phyloP scores from a whole-genome alignment of 2,797 vertebrate genomes.

The Tarsius wallacei region DNA sequence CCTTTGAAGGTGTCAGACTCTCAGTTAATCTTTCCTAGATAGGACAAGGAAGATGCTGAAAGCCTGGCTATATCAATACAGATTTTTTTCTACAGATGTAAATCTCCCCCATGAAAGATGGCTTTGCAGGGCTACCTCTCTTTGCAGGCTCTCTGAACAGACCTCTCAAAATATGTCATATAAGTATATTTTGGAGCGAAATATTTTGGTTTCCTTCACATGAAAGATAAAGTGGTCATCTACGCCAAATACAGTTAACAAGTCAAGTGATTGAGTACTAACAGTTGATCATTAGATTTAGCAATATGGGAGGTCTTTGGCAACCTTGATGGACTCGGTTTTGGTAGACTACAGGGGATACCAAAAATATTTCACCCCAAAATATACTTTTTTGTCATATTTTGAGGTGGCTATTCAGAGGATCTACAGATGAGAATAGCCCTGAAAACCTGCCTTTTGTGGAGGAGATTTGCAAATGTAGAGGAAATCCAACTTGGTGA shows the following conservation, averaged over 20 bases:
- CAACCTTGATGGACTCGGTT: background rate
- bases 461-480: background rate
- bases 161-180: background rate
- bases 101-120: background rate
- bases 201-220: background rate
- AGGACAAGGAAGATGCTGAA: background rate
- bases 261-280: background rate
- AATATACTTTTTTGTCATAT: background rate
- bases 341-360: background rate
- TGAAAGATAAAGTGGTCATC: background rate
- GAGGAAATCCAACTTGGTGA: background rate
- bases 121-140: background rate
- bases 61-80: background rate
- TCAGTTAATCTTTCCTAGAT: background rate
- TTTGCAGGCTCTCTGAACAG: background rate
- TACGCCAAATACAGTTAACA: background rate
- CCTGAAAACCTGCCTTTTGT: background rate
- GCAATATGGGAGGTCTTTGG: background rate
- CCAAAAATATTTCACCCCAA: background rate
- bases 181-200: background rate
- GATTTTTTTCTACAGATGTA: background rate
- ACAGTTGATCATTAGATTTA: background rate
- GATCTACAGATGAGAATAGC: background rate
- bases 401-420: background rate
- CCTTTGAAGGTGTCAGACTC: background rate